Base-by-base conservation (phyloP, 2,113 vertebrate genomes). In the Marmota flaviventris region DNA sequence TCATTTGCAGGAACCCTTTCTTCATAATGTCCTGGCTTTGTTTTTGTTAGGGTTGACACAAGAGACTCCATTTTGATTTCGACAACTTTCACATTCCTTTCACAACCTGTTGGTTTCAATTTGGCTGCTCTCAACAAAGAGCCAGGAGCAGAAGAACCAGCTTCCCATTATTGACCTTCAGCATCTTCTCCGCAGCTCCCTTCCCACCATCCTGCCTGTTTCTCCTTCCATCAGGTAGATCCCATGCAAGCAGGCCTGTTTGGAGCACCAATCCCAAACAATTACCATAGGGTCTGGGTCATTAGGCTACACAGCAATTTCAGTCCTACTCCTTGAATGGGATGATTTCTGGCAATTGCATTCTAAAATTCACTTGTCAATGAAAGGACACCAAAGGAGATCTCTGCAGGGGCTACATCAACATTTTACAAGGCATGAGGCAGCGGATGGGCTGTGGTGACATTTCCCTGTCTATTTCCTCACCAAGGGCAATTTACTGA, bases 331-430 rank as follows among this genome's bases (percentile, higher is more conserved):
- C 39, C 84, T 97, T 94, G 73, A 92, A 83, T 86, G 48, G 70
- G 77, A 95, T 97, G 73, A 67, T 96, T 98, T 97, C 94, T 93
- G 67, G 95, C 85, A 97, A 78, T 65, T 98, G 96, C 70, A 95
- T 94, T 97, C 94, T 88, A 93, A 96, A 98, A 85, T 76, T 73
- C 91, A 97, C 91, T 94, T 96, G 92, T 93, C 96, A 98, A 77
- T 96, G 95, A 97, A 97, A 97, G 56, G 87, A 97, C 42, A 86
- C 63, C 61, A 92, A 76, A 93, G 87, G 87, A 94, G 70, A 90
- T 75, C 37, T 93, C 78, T 95, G 76, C 48, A 79, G 77, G n/a
- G 97, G 5, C n/a, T 53, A 89, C 18, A 94, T 89, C 70, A 85
- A 89, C 90, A 92, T 97, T 96, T 96, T 84, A 95, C 29, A 97